phyloP scores from a whole-genome alignment of 2,113 vertebrate species.

The Ophiodon elongatus region DNA sequence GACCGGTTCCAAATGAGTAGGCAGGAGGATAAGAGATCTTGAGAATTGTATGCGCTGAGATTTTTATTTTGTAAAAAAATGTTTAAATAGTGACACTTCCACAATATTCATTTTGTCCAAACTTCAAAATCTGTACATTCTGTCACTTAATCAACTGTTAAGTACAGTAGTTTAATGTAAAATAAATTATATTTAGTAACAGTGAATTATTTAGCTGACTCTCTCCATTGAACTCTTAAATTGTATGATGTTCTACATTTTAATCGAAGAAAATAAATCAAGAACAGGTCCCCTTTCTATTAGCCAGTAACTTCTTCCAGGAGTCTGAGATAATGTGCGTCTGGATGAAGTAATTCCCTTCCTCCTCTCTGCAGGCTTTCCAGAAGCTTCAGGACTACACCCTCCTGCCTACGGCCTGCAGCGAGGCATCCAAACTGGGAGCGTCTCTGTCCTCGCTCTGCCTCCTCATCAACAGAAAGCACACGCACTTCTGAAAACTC shows the following conservation, averaged over 20 bases:
- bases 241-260: not conserved
- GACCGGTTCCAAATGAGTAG: too few species aligned
- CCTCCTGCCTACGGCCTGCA: slow-evolving; percentile 90
- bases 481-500: slow-evolving; percentile 73
- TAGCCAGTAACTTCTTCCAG: not conserved
- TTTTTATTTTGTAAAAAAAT: too few species aligned
- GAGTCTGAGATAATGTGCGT: not conserved
- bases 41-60: too few species aligned
- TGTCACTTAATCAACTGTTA: too few species aligned
- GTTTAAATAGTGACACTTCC: too few species aligned
- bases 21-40: too few species aligned
- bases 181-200: too few species aligned
- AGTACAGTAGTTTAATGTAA: too few species aligned
- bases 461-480: slow-evolving; percentile 91
- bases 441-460: slow-evolving; percentile 90
- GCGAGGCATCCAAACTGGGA: slow-evolving; percentile 89
- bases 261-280: not conserved
- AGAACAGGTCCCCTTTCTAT: not conserved
- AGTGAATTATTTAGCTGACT: not conserved
- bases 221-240: not conserved
- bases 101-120: too few species aligned
- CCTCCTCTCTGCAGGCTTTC: slow-evolving; percentile 83
- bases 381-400: slow-evolving; percentile 92
- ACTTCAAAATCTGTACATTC: too few species aligned
- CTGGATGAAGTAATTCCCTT: not conserved